Percentiles rank a stretch among this genome's conserved stretches.
Evolutionary conservation across 2,113 vertebrate species (phyloP).

Genomic region (Ploceus nigricollis): DNA sequence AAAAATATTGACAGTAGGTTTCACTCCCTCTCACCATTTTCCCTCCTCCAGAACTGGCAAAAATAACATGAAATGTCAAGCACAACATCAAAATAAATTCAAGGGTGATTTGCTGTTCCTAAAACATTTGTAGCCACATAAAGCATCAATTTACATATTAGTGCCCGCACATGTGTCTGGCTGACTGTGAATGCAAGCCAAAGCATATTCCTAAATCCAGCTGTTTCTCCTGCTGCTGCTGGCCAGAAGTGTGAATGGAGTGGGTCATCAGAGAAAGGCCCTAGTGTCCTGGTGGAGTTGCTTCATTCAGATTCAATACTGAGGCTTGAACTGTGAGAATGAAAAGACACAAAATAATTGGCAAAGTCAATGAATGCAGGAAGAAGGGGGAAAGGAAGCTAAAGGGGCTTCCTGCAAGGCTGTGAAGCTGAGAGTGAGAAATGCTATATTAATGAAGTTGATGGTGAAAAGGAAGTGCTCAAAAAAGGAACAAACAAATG

Average conservation of each 20-base stretch:
- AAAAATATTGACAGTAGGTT: conserved; percentile 42
- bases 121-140: not conserved
- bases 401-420: not conserved
- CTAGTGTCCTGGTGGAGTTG: not conserved
- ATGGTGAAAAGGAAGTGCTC: not conserved
- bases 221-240: not conserved
- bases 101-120: conserved; percentile 3
- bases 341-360: not conserved
- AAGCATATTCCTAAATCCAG: not conserved
- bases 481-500: not conserved
- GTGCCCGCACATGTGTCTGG: not conserved
- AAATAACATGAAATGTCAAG: conserved; percentile 35
- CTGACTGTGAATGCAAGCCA: not conserved
- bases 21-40: conserved; percentile 4
- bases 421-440: not conserved
- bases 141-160: not conserved
- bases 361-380: not conserved
- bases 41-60: conserved; percentile 1
- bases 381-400: not conserved
- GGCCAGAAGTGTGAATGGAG: not conserved
- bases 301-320: not conserved
- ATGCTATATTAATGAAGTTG: not conserved
- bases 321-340: not conserved
- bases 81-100: conserved; percentile 10
- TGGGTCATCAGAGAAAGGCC: not conserved